Evolutionary conservation across 2,888 invertebrate genomes (phyloP), one percentile per base, ranked within the genome.

Genomic region (Lypha dubia): DNA sequence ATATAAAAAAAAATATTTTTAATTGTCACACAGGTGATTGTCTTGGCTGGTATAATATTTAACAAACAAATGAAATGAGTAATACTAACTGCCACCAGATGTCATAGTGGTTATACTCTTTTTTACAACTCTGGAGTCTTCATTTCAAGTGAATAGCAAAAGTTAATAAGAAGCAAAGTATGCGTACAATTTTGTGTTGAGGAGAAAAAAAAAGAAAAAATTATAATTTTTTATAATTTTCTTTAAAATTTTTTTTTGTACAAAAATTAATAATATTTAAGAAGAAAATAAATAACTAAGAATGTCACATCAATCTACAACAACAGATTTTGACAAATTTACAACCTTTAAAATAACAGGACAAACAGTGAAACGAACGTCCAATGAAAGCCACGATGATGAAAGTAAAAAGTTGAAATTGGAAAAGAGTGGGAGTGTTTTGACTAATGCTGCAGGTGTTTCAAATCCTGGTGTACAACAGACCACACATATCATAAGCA

Each of bases 401-500:
- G 84, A 84, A 68, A 84, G 81, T 84, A 84, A 84, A 74, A 84
- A 77, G 74, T 41, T 81, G 41, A 76, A 81, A 70, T 84, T 84
- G 73, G 84, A 84, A 81, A 84, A 84, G 84, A 74, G 84, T 84
- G 84, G 81, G 84, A 84, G 81, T 84, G 71, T 79, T 70, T 77
- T 76, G n/a, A 44, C 15, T 8, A 84, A 51, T 68, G 28, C 62
- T 35, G 53, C 75, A 75, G 63, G 62, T 81, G 53, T 68, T 63
- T 38, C 17, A 56, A 70, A 56, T 75, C 41, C 70, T 63, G 44
- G 24, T 8, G 20, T 44, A 17, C 80, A 68, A 28, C 80, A 81
- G 35, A 5, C 35, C 2, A 41, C 80, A 44, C 75, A 75, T 56
- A 28, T 70, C 20, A 62, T 75, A 63, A 63, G 51, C 11, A 75